Evolutionary conservation across 1,140 invertebrate species (phyloP), one percentile per base, ranked within the genome.

Genomic region (Drosophila parabipectinata): DNA sequence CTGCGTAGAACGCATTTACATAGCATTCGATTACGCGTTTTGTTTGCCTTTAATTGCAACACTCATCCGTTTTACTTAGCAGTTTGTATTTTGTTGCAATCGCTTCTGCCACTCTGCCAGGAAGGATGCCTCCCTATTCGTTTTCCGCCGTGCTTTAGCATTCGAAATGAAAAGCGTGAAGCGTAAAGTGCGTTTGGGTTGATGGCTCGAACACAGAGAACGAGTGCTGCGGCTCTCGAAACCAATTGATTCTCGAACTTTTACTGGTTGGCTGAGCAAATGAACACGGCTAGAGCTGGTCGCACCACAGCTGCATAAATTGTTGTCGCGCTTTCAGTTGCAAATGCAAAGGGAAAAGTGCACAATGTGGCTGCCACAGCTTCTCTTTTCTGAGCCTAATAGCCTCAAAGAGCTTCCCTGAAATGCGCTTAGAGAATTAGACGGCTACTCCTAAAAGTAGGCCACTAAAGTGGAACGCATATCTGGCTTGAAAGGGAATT

Each of bases 1-100:
- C 24, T 48, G 50, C 18, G 15, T 44, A 10, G 12, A n/a, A 15
- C 57, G 41, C 67, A 69, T 84, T 85, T 78, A 62, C 79, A 78
- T 75, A 67, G 58, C 56, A 85, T 85, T 85, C 82, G 74, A 81
- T 85, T 87, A 81, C 75, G 74, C 79, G 58, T 78, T 78, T 73
- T 83, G 75, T 83, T 83, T 83, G 71, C 53, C 71, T 82, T 83
- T 83, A 83, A 82, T 83, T 82, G 79, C 79, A 71, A 45, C 54
- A 45, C 71, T 82, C 79, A 82, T 74, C 68, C 63, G 63, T 81
- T 81, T 62, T 51, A 58, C 73, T 85, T 68, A 74, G 60, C 54
- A 60, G 71, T 60, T 72, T 32, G 55, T 59, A 55, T 50, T 18
- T 39, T 41, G 32, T 14, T 41, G 39, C 41, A 28, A 37, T 51